Percentiles rank a stretch among this genome's conserved stretches.
Conservation (phyloP, 2,888 invertebrate species). For the Anorthoa munda region DNA sequence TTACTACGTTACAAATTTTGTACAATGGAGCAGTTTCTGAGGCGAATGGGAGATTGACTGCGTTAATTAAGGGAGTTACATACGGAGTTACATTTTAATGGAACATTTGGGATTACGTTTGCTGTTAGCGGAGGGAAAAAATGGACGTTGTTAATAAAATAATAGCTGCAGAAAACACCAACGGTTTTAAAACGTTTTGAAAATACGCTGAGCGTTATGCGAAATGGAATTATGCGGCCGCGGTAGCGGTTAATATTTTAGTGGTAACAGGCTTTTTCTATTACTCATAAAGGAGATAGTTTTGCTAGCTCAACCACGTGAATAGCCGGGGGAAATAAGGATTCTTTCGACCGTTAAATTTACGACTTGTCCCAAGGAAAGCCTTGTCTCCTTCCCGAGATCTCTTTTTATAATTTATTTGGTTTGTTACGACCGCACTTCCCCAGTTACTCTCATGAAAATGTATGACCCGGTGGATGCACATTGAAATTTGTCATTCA, state of each 20-base stretch:
- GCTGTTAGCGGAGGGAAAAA: constrained; percentile 57
- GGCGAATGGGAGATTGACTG: constrained; percentile 84
- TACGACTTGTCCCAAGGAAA: constrained; percentile 89
- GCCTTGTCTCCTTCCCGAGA: constrained; percentile 84
- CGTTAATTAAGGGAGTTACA: constrained; percentile 84
- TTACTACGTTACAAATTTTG: constrained; percentile 88
- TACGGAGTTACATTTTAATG: constrained; percentile 75
- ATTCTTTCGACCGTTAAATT: constrained; percentile 89
- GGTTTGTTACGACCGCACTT: constrained; percentile 84
- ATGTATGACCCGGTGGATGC: constrained; percentile 73
- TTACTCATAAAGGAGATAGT: constrained; percentile 85
- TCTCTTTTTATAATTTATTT: constrained; percentile 90
- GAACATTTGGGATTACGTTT: constrained; percentile 67
- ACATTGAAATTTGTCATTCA: constrained; percentile 73
- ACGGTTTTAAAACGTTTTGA: constrained; percentile 51
- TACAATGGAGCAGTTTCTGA: constrained; percentile 86
- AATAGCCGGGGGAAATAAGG: constrained; percentile 88
- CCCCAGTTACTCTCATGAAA: constrained; percentile 80
- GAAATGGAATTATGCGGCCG: constrained; percentile 58
- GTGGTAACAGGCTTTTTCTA: constrained; percentile 76
- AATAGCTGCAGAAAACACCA: constrained; percentile 53
- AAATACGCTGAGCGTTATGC: constrained; percentile 42
- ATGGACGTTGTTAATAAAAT: constrained; percentile 56
- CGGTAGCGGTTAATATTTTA: constrained; percentile 70
- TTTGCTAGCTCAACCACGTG: constrained; percentile 84